Conservation (phyloP, 2,113 vertebrate genomes). For the Muntiacus reevesi region DNA sequence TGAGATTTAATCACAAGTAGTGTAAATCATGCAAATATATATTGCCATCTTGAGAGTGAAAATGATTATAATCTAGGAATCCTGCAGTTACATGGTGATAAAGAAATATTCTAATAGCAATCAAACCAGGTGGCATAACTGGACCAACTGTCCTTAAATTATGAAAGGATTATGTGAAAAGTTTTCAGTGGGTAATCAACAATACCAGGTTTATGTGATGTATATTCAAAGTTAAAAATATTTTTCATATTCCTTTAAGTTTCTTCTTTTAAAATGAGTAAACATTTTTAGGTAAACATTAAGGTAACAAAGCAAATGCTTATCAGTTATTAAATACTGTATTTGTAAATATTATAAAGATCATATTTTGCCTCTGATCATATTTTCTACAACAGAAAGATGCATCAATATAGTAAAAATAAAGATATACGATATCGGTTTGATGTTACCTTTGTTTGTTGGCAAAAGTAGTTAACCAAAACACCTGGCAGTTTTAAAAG, state of each 20-base stretch:
- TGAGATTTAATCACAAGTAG: neutral
- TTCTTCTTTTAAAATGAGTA: slow-evolving; percentile 17
- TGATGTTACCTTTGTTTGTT: neutral
- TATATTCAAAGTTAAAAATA: neutral
- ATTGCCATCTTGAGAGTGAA: neutral
- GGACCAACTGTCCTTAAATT: neutral
- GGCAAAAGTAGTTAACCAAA: neutral
- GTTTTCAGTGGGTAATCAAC: neutral
- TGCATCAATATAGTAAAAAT: neutral
- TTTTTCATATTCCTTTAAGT: slow-evolving; percentile 26
- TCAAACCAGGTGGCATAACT: neutral
- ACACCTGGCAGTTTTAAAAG: neutral
- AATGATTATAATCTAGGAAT: neutral
- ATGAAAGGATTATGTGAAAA: neutral
- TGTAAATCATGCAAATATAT: neutral
- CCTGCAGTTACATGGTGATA: neutral
- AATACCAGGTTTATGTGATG: neutral
- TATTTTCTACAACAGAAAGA: slow-evolving; percentile 38
- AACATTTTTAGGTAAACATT: neutral
- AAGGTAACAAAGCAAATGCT: neutral
- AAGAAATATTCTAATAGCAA: neutral
- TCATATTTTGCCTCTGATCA: slow-evolving; percentile 27
- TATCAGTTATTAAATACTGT: neutral
- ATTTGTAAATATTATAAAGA: neutral
- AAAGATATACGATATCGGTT: neutral